These are phyloP conservation scores for Andrena bucephala DNA, from an alignment of 2,888 invertebrate genomes.

Conservation along the genomic window DNA sequence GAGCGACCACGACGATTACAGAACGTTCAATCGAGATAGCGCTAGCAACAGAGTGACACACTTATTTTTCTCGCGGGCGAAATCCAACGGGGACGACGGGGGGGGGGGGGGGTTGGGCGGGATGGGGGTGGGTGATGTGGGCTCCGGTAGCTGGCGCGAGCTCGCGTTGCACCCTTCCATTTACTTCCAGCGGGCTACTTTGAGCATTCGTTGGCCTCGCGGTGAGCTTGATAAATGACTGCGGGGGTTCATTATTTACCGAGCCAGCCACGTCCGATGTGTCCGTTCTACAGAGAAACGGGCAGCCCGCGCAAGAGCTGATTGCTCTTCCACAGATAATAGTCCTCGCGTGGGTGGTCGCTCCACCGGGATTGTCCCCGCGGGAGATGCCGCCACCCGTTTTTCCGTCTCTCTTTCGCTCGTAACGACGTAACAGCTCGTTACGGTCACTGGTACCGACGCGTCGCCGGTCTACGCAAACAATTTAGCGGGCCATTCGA, in stretches of 20 bases:
- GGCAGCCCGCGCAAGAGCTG: constrained; percentile 45
- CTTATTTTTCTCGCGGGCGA: constrained; percentile 28
- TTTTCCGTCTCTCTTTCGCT: neutral
- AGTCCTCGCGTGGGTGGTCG: constrained; percentile 60
- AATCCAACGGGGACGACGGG: neutral
- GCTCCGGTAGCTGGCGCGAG: neutral
- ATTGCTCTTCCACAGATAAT: constrained; percentile 63
- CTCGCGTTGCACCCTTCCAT: constrained; percentile 60
- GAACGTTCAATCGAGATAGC: constrained; percentile 18
- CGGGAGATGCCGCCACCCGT: constrained; percentile 30
- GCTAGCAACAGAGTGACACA: neutral
- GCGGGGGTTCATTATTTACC: constrained; percentile 69
- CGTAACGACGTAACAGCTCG: constrained; percentile 63
- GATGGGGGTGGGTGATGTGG: neutral
- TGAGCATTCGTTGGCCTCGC: constrained; percentile 61
- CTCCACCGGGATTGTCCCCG: constrained; percentile 55
- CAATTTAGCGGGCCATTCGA: constrained; percentile 24
- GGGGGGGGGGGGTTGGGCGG: neutral
- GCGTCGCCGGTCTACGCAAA: constrained; percentile 43
- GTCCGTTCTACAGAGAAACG: constrained; percentile 61
- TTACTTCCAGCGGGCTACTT: constrained; percentile 50
- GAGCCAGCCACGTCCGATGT: constrained; percentile 42
- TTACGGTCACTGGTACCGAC: constrained; percentile 42
- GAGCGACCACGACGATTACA: neutral
- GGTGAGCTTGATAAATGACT: constrained; percentile 69